Percentiles rank a stretch among this genome's conserved stretches.
Evolutionary conservation across 2,113 vertebrate species (phyloP).

Genomic region (Pteropus alecto): DNA sequence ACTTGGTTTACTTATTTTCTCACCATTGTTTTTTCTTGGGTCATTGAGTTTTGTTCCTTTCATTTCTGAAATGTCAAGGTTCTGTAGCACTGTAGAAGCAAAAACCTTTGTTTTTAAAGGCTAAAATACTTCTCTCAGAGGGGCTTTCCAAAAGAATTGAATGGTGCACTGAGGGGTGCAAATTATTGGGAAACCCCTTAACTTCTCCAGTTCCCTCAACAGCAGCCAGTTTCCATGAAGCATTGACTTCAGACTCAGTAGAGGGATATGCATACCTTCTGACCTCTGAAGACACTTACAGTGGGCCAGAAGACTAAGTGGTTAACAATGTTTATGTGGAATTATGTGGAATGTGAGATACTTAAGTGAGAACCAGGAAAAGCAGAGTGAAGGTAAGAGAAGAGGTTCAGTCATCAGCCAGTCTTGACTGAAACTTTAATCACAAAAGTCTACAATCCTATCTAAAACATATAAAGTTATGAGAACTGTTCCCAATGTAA

Average conservation of each 20-base stretch:
- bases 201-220: background rate
- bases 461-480: background rate
- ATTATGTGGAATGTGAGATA: background rate
- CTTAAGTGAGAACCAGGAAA: background rate
- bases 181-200: slow-evolving; percentile 47
- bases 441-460: background rate
- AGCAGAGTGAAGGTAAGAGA: background rate
- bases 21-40: slow-evolving; percentile 10
- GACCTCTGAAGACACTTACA: background rate
- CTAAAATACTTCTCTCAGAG: slow-evolving; percentile 24
- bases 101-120: slow-evolving; percentile 62
- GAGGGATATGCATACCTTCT: background rate
- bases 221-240: background rate
- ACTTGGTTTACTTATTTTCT: slow-evolving; percentile 17
- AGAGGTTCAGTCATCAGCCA: background rate
- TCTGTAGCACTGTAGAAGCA: background rate
- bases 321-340: background rate
- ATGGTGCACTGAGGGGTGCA: slow-evolving; percentile 14
- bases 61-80: slow-evolving; percentile 48
- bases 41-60: slow-evolving; percentile 22
- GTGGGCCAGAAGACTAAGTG: background rate
- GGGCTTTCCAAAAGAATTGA: slow-evolving; percentile 66
- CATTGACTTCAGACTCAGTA: background rate
- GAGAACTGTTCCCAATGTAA: background rate
- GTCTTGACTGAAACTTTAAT: background rate